Evolutionary conservation across 2,797 vertebrate genomes (phyloP).

Genomic region (Pogonophryne albipinna): DNA sequence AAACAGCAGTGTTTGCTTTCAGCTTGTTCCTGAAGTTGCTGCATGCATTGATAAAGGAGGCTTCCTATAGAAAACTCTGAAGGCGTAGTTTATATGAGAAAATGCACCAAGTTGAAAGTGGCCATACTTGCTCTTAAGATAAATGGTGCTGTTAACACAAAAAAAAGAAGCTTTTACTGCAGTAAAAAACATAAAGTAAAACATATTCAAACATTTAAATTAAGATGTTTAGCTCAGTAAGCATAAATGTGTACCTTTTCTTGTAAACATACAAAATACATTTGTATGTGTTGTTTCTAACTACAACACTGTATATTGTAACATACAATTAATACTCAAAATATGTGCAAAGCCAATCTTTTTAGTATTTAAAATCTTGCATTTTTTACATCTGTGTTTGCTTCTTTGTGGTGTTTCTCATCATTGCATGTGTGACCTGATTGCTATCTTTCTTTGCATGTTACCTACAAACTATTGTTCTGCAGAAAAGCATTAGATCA

Average conservation of each 20-base stretch:
- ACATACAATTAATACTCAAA: neutral
- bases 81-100: slow-evolving; percentile 7
- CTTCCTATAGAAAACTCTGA: slow-evolving; percentile 32
- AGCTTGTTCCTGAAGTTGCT: slow-evolving; percentile 14
- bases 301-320: neutral
- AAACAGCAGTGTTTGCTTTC: slow-evolving; percentile 40
- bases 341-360: neutral
- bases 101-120: slow-evolving; percentile 11
- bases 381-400: slow-evolving; percentile 2
- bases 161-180: neutral
- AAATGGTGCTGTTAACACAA: neutral
- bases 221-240: neutral
- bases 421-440: neutral
- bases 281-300: neutral
- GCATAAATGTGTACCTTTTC: neutral
- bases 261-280: neutral
- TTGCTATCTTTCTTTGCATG: neutral
- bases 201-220: too few species aligned
- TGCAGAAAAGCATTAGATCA: neutral
- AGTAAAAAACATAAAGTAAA: too few species aligned
- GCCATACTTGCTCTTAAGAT: slow-evolving; percentile 11
- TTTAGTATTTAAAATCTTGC: too few species aligned
- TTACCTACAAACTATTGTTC: neutral
- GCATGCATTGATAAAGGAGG: slow-evolving; percentile 20
- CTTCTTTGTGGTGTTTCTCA: neutral